Base-by-base conservation (phyloP, 2,113 vertebrate genomes). In the Nyctibius bracteatus region DNA sequence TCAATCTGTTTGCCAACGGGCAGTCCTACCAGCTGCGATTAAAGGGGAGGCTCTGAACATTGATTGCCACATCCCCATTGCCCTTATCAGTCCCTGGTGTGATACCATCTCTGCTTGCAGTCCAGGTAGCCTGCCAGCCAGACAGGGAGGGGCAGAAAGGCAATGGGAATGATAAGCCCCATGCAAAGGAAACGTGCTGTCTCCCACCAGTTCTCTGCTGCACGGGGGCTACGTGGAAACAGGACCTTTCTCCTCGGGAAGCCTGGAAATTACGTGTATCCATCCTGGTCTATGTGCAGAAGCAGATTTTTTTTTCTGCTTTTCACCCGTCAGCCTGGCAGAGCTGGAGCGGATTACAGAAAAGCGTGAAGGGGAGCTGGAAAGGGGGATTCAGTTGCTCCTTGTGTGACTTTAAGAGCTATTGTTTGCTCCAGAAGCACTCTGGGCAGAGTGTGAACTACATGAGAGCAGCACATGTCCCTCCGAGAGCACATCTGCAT, bases 1-100 rank as follows among this genome's bases (percentile, higher is more conserved):
- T 46, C 82, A 8, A 2, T 43, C 51, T 93, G 58, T 82, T 96
- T 59, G 14, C 79, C 62, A 3, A 14, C 37, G 91, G 88, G 92
- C 92, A 87, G 79, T n/a, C 70, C 86, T 46, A 57, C 39, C 82
- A 6, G 74, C n/a, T 8, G 85, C 57, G 7, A 27, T 88, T 63
- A 79, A 66, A 59, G 77, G 89, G 75, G 49, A 94, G 93, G 81
- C 31, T 86, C 80, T 81, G 96, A 5, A 73, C 85, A 28, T 25
- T 3, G 43, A 58, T 93, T 97, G 91, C 94, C 92, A 90, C 96
- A 94, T 97, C 82, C 79, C 46, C 23, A 3, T 28, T 16, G 94
- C 88, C 81, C 90, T 95, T 93, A 93, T 93, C 95, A 8, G 93
- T 5, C 49, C 31, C 46, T 9, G 17, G 71, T 3, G 75, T 0